Base-by-base conservation (phyloP, 2,888 invertebrate genomes). In the Tetramorium bicarinatum region DNA sequence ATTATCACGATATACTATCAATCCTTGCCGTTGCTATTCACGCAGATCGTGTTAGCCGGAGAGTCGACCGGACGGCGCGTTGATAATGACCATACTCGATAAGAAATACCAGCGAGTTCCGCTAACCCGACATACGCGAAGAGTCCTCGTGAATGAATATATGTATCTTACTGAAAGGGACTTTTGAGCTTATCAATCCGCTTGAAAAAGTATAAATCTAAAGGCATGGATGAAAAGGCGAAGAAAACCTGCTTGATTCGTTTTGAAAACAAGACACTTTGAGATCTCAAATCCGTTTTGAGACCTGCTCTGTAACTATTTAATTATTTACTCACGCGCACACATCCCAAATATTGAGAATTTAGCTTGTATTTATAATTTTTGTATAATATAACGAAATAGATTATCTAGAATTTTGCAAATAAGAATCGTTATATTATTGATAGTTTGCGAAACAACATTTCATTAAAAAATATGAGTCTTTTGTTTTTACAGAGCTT, bases 21-120 rank as follows among this genome's bases (percentile, higher is more conserved):
- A 77, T 80, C 61, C 74, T 67, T 84, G 47, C 83, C 72, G 44
- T 90, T 89, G 87, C 72, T 85, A 82, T 80, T 82, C 87, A 88
- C 86, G 74, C 75, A 74, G 87, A 92, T 89, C 90, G 91, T 91
- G 92, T 89, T 54, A 90, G 88, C 83, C 88, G 84, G 86, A 72
- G 77, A 87, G 82, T 71, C 74, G 85, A 88, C 84, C 88, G 88
- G 89, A 89, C 84, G 88, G 87, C 82, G 85, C 67, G 87, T 80
- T 87, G 85, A 88, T 87, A 87, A 87, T 80, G 71, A 83, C 61
- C 72, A 61, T 79, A 69, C 21, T 52, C 81, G 89, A 88, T 87
- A 89, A 88, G 82, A 64, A 74, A 66, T 61, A 44, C 66, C 84
- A 77, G 41, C 29, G 13, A 77, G 67, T 77, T 77, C 67, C 77